phyloP scores from a whole-genome alignment of 1,140 invertebrate genomes.

The Mizuhopecten yessoensis region DNA sequence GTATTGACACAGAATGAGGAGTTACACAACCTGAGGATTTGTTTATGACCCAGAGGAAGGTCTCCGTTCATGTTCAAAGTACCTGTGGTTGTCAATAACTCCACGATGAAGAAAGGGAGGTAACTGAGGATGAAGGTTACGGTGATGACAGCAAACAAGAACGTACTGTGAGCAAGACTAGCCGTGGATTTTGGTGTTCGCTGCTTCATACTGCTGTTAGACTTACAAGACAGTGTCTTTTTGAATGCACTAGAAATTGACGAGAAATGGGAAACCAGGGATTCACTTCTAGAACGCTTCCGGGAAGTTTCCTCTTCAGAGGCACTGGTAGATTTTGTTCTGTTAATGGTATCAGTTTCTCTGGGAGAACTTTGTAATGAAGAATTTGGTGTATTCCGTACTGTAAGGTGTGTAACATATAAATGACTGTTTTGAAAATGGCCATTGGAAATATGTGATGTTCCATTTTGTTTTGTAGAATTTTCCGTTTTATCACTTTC shows the following conservation, averaged over 20 bases:
- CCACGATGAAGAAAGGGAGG: background rate
- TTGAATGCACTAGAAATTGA: conserved; percentile 2
- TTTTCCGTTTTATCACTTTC: background rate
- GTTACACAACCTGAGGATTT: background rate
- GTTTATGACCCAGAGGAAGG: background rate
- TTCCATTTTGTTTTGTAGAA: background rate
- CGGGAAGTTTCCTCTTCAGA: background rate
- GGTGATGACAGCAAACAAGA: background rate
- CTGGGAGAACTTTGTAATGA: background rate
- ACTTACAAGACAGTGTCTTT: background rate
- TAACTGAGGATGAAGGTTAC: background rate
- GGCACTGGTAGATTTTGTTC: background rate
- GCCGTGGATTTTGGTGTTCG: conserved; percentile 14
- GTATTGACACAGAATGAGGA: background rate
- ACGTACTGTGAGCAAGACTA: background rate
- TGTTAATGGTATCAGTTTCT: background rate
- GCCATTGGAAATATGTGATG: background rate
- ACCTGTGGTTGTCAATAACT: background rate
- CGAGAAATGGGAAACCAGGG: background rate
- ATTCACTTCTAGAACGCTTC: background rate
- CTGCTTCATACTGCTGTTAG: conserved; percentile 6
- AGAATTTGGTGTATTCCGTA: background rate
- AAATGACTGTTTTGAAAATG: background rate
- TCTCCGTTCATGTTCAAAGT: background rate
- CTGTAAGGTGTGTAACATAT: background rate